These are phyloP conservation scores for Athetis lepigone DNA, from an alignment of 2,888 invertebrate genomes.

Conservation along the genomic window DNA sequence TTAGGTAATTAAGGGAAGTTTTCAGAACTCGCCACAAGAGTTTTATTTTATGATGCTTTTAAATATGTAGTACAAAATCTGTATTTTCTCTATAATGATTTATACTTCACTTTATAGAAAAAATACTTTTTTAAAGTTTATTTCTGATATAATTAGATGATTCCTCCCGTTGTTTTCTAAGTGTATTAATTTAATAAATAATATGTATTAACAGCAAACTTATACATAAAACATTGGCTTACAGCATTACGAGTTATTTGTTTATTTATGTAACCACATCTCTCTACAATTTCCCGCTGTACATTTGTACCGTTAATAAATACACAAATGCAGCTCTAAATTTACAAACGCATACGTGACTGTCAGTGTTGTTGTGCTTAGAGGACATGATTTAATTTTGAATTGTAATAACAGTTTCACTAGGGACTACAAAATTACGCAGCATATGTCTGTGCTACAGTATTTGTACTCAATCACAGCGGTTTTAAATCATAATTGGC, in stretches of 20 bases:
- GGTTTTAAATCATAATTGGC: too few species aligned
- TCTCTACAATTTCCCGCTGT: slow-evolving; percentile 10
- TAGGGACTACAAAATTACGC: slow-evolving; percentile 6
- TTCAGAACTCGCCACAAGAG: not conserved
- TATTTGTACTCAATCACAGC: too few species aligned
- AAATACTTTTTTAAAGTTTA: too few species aligned
- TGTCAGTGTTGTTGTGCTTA: slow-evolving; percentile 32
- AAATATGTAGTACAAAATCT: too few species aligned
- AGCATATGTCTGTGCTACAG: too few species aligned
- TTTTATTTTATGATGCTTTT: not conserved
- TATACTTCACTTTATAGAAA: too few species aligned
- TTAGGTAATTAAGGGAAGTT: not conserved
- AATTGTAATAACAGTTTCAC: slow-evolving; percentile 24
- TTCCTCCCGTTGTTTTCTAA: too few species aligned
- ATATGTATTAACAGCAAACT: not conserved
- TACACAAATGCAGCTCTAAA: slow-evolving; percentile 29
- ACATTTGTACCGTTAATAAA: slow-evolving; percentile 19
- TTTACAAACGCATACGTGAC: slow-evolving; percentile 32
- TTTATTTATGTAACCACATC: slow-evolving; percentile 9
- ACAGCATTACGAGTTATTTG: not conserved
- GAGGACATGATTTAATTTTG: slow-evolving; percentile 39
- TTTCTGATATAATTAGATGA: too few species aligned
- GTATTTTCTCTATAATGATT: too few species aligned
- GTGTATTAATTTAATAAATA: too few species aligned
- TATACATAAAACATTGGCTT: not conserved